Evolutionary conservation across 1,140 invertebrate genomes (phyloP).

Genomic region (Stegodyphus dumicola): DNA sequence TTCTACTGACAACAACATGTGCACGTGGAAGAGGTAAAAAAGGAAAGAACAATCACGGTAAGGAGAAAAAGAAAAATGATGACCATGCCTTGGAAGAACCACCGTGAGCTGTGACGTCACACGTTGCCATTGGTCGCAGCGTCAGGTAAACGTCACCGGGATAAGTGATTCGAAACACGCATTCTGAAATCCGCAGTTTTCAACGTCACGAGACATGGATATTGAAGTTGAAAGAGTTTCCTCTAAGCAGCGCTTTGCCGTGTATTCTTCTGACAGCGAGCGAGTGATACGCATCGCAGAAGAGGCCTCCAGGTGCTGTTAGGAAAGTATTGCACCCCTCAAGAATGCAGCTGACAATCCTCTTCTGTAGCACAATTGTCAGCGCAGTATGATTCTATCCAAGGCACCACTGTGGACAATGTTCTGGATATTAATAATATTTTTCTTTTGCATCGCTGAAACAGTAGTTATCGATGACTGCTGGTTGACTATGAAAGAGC

Average conservation of each 20-base stretch:
- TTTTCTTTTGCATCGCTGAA: not conserved
- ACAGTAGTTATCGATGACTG: not conserved
- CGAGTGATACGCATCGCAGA: not conserved
- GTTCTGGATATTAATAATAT: not conserved
- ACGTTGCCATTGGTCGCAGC: slow-evolving; percentile 22
- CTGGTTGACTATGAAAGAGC: slow-evolving; percentile 48
- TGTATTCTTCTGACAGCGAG: not conserved
- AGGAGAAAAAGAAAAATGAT: slow-evolving; percentile 11
- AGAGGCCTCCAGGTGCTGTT: not conserved
- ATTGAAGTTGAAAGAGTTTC: not conserved
- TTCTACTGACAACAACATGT: not conserved
- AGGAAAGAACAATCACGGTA: not conserved
- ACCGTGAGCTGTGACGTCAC: slow-evolving; percentile 46
- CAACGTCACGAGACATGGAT: not conserved
- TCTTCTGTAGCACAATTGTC: not conserved
- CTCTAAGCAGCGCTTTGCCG: not conserved
- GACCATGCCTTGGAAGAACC: slow-evolving; percentile 36
- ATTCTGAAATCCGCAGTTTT: slow-evolving; percentile 5
- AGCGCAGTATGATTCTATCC: not conserved
- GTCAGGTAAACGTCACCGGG: slow-evolving; percentile 45
- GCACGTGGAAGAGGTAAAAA: not conserved
- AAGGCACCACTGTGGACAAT: not conserved
- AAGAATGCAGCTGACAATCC: not conserved
- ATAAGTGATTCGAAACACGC: slow-evolving; percentile 47
- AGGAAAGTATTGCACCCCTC: not conserved